Evolutionary conservation across 2,113 vertebrate genomes (phyloP).

Genomic region (Zeus faber): DNA sequence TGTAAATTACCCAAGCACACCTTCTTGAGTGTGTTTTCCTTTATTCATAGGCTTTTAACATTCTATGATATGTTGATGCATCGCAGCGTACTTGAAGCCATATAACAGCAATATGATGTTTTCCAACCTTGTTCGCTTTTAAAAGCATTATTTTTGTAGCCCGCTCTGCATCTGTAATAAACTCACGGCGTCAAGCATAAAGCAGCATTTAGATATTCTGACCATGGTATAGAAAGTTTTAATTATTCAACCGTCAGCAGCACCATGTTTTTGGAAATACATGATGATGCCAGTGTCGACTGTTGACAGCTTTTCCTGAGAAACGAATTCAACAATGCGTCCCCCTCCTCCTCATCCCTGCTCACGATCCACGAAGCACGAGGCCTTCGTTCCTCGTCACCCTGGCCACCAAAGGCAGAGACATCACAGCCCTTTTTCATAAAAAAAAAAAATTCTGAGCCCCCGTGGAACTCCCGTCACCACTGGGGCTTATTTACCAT

Average conservation of each 20-base stretch:
- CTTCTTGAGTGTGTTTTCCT: too few relatives aligned
- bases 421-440: constrained; percentile 6
- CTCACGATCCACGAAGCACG: background rate
- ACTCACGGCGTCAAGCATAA: background rate
- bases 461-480: constrained; percentile 24
- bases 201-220: constrained; percentile 5
- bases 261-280: background rate
- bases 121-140: constrained; percentile 1
- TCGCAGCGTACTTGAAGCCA: too few relatives aligned
- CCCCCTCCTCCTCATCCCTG: background rate
- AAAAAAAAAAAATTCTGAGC: too few relatives aligned
- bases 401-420: background rate
- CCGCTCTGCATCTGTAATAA: constrained; percentile 8
- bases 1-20: too few relatives aligned
- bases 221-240: background rate
- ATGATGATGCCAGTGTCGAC: background rate
- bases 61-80: too few relatives aligned
- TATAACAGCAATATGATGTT: background rate
- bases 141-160: constrained; percentile 6
- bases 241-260: background rate
- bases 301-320: background rate
- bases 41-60: too few relatives aligned
- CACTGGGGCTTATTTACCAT: constrained; percentile 31
- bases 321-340: background rate
- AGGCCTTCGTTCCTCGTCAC: background rate